phyloP scores from a whole-genome alignment of 2,888 invertebrate genomes.

The Alloplasta piceator region DNA sequence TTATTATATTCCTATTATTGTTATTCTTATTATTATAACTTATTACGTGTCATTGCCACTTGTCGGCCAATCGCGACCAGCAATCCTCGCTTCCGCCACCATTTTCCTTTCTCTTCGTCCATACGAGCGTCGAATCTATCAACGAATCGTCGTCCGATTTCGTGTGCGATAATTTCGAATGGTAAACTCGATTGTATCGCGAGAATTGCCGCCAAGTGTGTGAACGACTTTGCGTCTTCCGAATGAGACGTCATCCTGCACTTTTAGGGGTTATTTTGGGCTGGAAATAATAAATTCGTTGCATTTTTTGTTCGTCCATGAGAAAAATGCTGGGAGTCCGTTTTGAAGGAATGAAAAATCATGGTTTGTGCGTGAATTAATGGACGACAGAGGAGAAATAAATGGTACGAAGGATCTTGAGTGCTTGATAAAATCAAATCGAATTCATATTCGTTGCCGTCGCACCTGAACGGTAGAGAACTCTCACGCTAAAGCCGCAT shows the following conservation, averaged over 20 bases:
- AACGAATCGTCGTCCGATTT: too few relatives aligned
- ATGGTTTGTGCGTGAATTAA: constrained; percentile 7
- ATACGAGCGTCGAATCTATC: not conserved
- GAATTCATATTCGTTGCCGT: too few relatives aligned
- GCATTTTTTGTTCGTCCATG: not conserved
- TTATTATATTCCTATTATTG: constrained; percentile 26
- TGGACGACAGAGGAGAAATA: constrained; percentile 13
- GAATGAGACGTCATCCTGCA: not conserved
- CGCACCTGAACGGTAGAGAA: not conserved
- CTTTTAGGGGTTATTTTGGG: not conserved
- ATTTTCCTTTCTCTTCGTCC: constrained; percentile 45
- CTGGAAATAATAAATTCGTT: not conserved
- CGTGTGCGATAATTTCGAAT: too few relatives aligned
- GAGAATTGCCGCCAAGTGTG: too few relatives aligned
- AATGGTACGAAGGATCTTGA: constrained; percentile 20
- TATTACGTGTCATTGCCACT: constrained; percentile 79
- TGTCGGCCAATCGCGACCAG: constrained; percentile 41
- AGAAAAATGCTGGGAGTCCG: too few relatives aligned
- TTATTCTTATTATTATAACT: constrained; percentile 71
- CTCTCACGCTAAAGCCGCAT: constrained; percentile 64
- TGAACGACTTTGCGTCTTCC: too few relatives aligned
- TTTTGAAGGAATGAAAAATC: constrained; percentile 3
- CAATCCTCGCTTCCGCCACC: constrained; percentile 36
- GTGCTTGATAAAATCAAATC: constrained; percentile 2
- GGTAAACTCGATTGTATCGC: too few relatives aligned